These are phyloP conservation scores for Talpa occidentalis DNA, from an alignment of 2,113 vertebrate species.

Conservation along the genomic window DNA sequence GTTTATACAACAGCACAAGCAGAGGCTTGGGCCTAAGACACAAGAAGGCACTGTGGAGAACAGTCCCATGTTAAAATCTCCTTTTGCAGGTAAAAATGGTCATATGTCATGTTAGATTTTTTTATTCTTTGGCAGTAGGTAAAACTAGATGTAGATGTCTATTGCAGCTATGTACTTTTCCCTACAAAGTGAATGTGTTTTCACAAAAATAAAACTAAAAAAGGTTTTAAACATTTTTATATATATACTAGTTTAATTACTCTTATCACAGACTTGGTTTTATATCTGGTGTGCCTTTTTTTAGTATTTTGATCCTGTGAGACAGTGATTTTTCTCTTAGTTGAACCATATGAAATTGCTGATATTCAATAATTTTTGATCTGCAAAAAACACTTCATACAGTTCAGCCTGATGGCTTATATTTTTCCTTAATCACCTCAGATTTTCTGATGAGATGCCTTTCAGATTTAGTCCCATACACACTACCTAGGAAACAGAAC, in stretches of 20 bases:
- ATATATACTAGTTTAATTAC: conserved; percentile 25
- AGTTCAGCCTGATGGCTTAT: background rate
- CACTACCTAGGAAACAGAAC: background rate
- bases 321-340: conserved; percentile 39
- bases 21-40: conserved; percentile 85
- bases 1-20: conserved; percentile 85
- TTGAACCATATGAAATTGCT: conserved; percentile 12
- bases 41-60: conserved; percentile 83
- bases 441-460: background rate
- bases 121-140: conserved; percentile 11
- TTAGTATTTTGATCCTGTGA: background rate
- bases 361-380: too few relatives aligned
- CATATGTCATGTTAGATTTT: background rate
- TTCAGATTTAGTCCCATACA: background rate
- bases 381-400: background rate
- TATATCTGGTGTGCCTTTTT: background rate
- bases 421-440: background rate
- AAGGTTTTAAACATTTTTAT: conserved; percentile 16
- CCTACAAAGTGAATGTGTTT: conserved; percentile 3
- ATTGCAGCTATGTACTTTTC: background rate
- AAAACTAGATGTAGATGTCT: background rate
- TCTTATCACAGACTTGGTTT: conserved; percentile 35
- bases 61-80: conserved; percentile 80
- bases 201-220: conserved; percentile 34
- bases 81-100: conserved; percentile 87